These are phyloP conservation scores for Sebastes iracundus DNA, from an alignment of 2,797 vertebrate species.

Conservation along the genomic window DNA sequence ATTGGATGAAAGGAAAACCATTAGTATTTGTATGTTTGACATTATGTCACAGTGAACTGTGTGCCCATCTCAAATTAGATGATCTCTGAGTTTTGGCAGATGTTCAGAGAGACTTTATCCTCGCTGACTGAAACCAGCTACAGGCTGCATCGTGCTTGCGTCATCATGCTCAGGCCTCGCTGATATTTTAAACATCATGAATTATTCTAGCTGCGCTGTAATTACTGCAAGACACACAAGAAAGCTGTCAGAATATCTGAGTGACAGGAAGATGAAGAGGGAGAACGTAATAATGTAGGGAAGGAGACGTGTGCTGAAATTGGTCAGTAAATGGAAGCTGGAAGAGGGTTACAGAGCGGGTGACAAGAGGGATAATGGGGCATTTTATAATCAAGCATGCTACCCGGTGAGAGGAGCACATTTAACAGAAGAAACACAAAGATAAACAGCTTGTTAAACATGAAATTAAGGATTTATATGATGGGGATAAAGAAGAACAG, in stretches of 20 bases:
- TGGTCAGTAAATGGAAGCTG: not conserved
- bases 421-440: not conserved
- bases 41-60: constrained; percentile 51
- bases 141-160: constrained; percentile 14
- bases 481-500: not conserved
- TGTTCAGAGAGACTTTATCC: constrained; percentile 56
- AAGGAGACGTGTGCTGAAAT: not conserved
- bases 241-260: not conserved
- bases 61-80: constrained; percentile 40
- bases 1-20: constrained; percentile 42
- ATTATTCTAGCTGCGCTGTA: not conserved
- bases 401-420: not conserved
- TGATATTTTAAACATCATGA: not conserved
- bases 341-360: not conserved
- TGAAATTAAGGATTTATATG: not conserved
- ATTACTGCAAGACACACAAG: not conserved
- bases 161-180: not conserved
- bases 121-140: constrained; percentile 26
- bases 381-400: not conserved
- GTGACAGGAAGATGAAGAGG: not conserved
- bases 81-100: constrained; percentile 62
- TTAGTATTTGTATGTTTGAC: constrained; percentile 47
- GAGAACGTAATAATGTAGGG: not conserved
- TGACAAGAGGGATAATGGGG: not conserved
- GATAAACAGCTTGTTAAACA: too few relatives aligned